Percentiles rank a stretch among this genome's conserved stretches.
Evolutionary conservation across 1,140 invertebrate genomes (phyloP).

Genomic region (Micrasema longulum): DNA sequence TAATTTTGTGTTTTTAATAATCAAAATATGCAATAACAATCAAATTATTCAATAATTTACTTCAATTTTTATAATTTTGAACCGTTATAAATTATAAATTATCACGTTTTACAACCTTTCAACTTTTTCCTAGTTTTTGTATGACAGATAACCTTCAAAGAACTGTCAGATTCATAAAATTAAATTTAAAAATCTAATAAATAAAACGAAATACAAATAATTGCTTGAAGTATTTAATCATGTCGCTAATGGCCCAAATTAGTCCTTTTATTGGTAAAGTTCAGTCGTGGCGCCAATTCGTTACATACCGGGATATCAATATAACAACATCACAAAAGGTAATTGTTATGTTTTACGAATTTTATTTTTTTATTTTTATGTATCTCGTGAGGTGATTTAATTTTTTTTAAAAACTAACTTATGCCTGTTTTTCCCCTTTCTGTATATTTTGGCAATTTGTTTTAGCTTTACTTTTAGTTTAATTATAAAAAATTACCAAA

Average conservation of each 20-base stretch:
- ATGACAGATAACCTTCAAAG: conserved; percentile 46
- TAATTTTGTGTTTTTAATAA: conserved; percentile 25
- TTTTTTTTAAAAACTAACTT: no score
- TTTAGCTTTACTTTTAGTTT: no score
- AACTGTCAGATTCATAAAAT: conserved; percentile 36
- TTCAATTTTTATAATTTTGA: neutral
- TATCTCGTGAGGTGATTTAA: no score
- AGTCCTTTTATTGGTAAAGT: conserved; percentile 49
- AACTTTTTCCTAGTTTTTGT: conserved; percentile 1
- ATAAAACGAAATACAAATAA: neutral
- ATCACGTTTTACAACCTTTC: neutral
- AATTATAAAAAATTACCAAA: neutral
- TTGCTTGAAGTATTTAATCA: conserved; percentile 17
- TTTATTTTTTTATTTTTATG: no score
- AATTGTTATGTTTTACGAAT: neutral
- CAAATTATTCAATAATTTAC: neutral
- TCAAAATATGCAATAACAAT: conserved; percentile 6
- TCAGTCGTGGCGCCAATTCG: conserved; percentile 42
- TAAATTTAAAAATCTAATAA: conserved; percentile 28
- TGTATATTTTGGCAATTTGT: no score
- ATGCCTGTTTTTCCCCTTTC: no score
- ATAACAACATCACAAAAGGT: conserved; percentile 54
- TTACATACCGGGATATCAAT: conserved; percentile 48
- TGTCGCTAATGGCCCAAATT: conserved; percentile 52
- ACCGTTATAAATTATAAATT: neutral